phyloP scores from a whole-genome alignment of 2,797 vertebrate species.

The Channallabes apus region DNA sequence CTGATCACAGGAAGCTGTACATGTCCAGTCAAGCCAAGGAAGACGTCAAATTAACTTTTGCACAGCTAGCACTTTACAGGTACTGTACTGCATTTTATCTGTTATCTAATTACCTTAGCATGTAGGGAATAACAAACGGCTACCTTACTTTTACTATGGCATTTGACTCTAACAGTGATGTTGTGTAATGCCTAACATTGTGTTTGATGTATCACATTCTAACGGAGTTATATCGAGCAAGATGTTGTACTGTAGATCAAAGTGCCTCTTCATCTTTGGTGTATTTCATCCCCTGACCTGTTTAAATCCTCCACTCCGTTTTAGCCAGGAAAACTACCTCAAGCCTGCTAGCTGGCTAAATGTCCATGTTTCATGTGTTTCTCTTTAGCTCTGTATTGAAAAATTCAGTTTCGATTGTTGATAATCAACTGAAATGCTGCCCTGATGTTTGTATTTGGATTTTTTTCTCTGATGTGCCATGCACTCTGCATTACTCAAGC shows the following conservation, averaged over 20 bases:
- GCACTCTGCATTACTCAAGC: background rate
- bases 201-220: background rate
- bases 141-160: background rate
- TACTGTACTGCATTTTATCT: background rate
- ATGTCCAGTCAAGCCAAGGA: no score
- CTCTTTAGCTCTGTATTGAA: background rate
- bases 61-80: no score
- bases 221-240: background rate
- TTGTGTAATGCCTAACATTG: background rate
- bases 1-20: background rate
- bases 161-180: background rate
- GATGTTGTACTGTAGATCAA: background rate
- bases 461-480: background rate
- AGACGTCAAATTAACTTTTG: background rate
- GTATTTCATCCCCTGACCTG: background rate
- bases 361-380: background rate
- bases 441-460: background rate
- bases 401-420: background rate
- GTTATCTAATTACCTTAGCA: background rate
- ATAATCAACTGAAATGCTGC: background rate
- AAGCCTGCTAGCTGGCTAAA: background rate
- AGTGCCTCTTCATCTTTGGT: background rate
- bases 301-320: background rate
- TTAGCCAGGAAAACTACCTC: background rate
- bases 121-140: background rate